Percentiles rank a stretch among this genome's conserved stretches.
phyloP scores from a whole-genome alignment of 2,888 invertebrate genomes.

The Apeira syringaria region DNA sequence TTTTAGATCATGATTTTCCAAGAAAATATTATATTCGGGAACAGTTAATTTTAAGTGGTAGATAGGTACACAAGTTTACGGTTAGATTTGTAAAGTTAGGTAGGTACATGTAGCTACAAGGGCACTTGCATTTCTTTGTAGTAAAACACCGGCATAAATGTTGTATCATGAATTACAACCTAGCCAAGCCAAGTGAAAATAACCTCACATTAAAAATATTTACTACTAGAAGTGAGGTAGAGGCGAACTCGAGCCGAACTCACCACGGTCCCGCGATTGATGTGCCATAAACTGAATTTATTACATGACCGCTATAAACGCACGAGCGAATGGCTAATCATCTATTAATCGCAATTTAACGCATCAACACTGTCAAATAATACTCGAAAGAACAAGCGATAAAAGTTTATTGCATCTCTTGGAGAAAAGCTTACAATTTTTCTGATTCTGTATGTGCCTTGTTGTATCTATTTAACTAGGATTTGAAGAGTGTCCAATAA shows the following conservation, averaged over 20 bases:
- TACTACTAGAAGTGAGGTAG: conserved; percentile 24
- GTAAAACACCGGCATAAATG: conserved; percentile 39
- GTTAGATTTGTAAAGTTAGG: too few relatives aligned
- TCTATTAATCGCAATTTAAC: conserved; percentile 77
- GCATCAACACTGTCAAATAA: conserved; percentile 76
- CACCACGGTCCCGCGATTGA: conserved; percentile 58
- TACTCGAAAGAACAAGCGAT: conserved; percentile 71
- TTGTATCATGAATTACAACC: conserved; percentile 32
- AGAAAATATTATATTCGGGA: too few relatives aligned
- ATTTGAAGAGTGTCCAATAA: too few relatives aligned
- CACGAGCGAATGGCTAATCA: conserved; percentile 68
- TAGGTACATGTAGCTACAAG: too few relatives aligned
- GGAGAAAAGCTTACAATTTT: conserved; percentile 31
- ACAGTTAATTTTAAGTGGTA: too few relatives aligned
- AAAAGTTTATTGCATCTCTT: conserved; percentile 57
- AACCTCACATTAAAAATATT: conserved; percentile 27
- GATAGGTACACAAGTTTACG: too few relatives aligned
- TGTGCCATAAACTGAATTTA: conserved; percentile 75
- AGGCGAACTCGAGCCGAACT: conserved; percentile 24
- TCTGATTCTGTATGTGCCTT: too few relatives aligned
- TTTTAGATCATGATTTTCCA: too few relatives aligned
- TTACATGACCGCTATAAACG: conserved; percentile 70
- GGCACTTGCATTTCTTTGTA: conserved; percentile 12
- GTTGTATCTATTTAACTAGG: too few relatives aligned
- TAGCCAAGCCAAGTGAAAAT: conserved; percentile 31